phyloP scores from a whole-genome alignment of 2,113 vertebrate species.

The Camarhynchus parvulus region DNA sequence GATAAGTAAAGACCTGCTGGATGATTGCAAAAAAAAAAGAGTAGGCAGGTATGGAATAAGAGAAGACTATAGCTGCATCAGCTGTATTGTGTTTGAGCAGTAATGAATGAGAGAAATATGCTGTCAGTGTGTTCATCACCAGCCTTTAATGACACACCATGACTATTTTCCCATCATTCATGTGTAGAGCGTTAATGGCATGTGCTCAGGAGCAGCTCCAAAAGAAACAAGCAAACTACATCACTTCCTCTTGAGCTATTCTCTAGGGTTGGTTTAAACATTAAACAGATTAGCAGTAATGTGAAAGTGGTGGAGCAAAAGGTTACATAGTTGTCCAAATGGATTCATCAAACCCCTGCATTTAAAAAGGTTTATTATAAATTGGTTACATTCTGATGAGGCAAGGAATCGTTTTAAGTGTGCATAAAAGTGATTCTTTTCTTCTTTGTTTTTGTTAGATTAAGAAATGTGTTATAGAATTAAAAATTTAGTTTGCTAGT shows the following conservation, averaged over 20 bases:
- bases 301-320: neutral
- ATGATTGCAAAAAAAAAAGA: neutral
- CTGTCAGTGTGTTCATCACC: neutral
- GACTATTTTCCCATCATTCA: neutral
- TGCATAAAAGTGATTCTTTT: neutral
- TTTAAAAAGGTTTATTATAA: neutral
- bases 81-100: neutral
- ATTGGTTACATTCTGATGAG: neutral
- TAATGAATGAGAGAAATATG: neutral
- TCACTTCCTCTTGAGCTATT: neutral
- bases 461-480: neutral
- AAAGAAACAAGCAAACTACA: neutral
- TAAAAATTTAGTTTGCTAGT: neutral
- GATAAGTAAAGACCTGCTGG: neutral
- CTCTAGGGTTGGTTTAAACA: neutral
- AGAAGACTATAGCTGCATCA: neutral
- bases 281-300: neutral
- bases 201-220: neutral
- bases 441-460: neutral
- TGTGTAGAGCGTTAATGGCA: neutral
- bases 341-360: neutral
- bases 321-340: neutral
- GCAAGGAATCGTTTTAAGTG: neutral
- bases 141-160: neutral
- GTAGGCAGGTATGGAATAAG: neutral